Evolutionary conservation across 2,797 vertebrate genomes (phyloP).

Genomic region (Chanos chanos): DNA sequence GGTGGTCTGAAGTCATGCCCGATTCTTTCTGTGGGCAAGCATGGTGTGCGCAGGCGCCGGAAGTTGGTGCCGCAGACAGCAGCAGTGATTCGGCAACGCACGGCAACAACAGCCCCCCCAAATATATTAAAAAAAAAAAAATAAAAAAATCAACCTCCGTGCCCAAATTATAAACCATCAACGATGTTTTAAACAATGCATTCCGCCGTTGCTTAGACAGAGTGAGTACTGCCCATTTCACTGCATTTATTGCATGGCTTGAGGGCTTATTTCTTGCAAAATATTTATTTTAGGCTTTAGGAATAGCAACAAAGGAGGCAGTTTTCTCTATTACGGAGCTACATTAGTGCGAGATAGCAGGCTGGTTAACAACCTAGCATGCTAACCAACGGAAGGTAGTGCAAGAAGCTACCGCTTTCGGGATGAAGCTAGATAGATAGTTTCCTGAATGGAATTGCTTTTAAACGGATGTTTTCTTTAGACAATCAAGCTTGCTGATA

Average conservation of each 20-base stretch:
- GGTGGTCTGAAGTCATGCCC: constrained; percentile 30
- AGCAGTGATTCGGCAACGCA: constrained; percentile 79
- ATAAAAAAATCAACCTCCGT: constrained; percentile 32
- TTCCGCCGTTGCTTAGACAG: constrained; percentile 67
- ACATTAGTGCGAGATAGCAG: constrained; percentile 12
- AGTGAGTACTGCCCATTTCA: constrained; percentile 70
- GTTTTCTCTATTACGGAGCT: constrained; percentile 20
- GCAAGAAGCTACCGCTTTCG: too few relatives aligned
- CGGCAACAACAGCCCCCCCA: constrained; percentile 60
- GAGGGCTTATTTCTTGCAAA: constrained; percentile 31
- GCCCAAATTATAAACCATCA: constrained; percentile 64
- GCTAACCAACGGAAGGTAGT: background rate
- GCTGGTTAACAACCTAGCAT: constrained; percentile 2
- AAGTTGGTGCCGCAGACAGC: constrained; percentile 81
- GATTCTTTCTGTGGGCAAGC: constrained; percentile 48
- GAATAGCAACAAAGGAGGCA: constrained; percentile 74
- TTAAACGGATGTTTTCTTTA: too few relatives aligned
- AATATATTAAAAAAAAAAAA: constrained; percentile 54
- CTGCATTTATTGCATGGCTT: background rate
- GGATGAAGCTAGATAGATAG: too few relatives aligned
- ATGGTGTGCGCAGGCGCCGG: constrained; percentile 68
- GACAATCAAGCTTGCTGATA: too few relatives aligned
- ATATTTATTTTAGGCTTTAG: constrained; percentile 46
- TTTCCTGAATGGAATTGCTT: too few relatives aligned
- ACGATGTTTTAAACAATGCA: constrained; percentile 69